Evolutionary conservation across 2,888 invertebrate genomes (phyloP).

Genomic region (Helobdella robusta): DNA sequence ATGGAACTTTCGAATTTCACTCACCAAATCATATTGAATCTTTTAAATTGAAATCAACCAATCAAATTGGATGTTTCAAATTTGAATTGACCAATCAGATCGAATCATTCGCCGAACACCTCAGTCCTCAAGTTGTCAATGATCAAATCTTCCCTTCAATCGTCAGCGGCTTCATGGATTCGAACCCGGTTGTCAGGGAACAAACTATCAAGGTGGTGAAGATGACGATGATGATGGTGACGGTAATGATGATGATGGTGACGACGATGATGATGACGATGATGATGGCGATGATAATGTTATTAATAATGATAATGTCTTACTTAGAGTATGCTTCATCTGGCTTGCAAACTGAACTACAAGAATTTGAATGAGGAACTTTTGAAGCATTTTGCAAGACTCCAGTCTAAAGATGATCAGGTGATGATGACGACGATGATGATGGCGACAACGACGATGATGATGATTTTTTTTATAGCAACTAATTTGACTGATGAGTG

Average conservation of each 20-base stretch:
- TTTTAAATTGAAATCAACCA: too few species aligned
- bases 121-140: conserved; percentile 63
- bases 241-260: neutral
- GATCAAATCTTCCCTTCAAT: conserved; percentile 63
- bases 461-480: too few species aligned
- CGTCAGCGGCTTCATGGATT: conserved; percentile 87
- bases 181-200: conserved; percentile 90
- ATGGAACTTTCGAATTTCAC: too few species aligned
- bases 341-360: conserved; percentile 90
- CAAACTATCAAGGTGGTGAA: conserved; percentile 78
- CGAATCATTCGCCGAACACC: conserved; percentile 66
- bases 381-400: conserved; percentile 82
- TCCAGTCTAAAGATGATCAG: conserved; percentile 90
- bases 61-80: too few species aligned
- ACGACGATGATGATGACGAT: neutral
- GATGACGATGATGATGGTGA: neutral
- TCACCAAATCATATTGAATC: too few species aligned
- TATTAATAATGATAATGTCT: neutral
- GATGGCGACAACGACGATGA: too few species aligned
- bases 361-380: conserved; percentile 95
- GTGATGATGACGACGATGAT: conserved; percentile 50
- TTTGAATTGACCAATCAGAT: conserved; percentile 55
- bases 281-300: neutral
- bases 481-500: too few species aligned
- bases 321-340: conserved; percentile 72